A percentile compares a stretch with the other conserved stretches of the same genome.
These are phyloP conservation scores for Poeciliopsis infans DNA, from an alignment of 2,797 vertebrate species.

Conservation along the genomic window DNA sequence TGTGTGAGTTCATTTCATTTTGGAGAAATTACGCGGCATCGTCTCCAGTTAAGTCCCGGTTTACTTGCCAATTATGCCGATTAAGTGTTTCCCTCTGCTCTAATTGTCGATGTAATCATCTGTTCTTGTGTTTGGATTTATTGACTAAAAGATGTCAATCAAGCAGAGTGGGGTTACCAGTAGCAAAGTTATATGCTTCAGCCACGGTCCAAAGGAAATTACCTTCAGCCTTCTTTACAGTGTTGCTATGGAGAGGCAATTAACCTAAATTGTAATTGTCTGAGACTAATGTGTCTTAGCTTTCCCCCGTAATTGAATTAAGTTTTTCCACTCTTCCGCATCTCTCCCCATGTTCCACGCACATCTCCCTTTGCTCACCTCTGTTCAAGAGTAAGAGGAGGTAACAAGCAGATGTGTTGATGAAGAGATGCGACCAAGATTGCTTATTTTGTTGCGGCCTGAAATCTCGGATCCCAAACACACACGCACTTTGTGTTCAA, in stretches of 20 bases:
- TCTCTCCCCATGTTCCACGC: neutral
- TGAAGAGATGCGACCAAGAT: neutral
- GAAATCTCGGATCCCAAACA: constrained; percentile 23
- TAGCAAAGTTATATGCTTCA: constrained; percentile 59
- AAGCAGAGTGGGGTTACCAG: constrained; percentile 65
- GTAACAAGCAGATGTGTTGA: neutral
- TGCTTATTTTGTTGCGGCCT: neutral
- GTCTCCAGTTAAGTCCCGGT: constrained; percentile 31
- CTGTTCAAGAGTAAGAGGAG: neutral
- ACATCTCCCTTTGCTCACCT: neutral
- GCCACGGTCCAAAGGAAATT: constrained; percentile 52
- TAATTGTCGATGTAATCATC: constrained; percentile 73
- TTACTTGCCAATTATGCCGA: constrained; percentile 46
- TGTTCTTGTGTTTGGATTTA: constrained; percentile 37
- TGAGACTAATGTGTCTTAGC: constrained; percentile 45
- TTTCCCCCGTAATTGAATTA: constrained; percentile 46
- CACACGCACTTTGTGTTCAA: constrained; percentile 34
- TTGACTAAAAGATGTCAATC: constrained; percentile 49
- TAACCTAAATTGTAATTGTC: constrained; percentile 56
- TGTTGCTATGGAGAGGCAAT: constrained; percentile 69
- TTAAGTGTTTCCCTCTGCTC: constrained; percentile 52
- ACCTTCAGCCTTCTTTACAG: constrained; percentile 43
- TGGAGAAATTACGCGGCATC: constrained; percentile 41
- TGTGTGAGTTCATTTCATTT: constrained; percentile 18
- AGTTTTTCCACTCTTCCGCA: constrained; percentile 18